Percentiles rank a stretch among this genome's conserved stretches.
Evolutionary conservation across 1,140 invertebrate genomes (phyloP).

Genomic region (Ostrea edulis): DNA sequence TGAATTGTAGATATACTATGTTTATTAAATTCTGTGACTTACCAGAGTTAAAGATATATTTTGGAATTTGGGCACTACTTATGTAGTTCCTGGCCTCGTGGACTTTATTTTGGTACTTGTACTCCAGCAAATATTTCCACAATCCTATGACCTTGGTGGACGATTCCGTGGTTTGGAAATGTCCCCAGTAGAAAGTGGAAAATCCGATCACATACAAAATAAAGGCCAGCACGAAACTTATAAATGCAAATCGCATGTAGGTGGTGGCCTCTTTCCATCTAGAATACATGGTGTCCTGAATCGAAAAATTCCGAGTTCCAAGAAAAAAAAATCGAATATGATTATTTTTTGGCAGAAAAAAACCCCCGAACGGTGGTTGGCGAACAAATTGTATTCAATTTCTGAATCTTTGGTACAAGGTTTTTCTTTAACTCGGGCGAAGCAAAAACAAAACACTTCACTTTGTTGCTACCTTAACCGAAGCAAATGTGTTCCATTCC

Average conservation of each 20-base stretch:
- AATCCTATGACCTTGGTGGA: neutral
- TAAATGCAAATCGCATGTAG: slow-evolving; percentile 6
- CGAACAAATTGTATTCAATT: neutral
- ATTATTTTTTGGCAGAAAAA: too few relatives aligned
- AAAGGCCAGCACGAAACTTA: neutral
- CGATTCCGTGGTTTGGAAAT: neutral
- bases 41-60: slow-evolving; percentile 18
- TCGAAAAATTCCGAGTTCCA: neutral
- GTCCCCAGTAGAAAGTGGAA: neutral
- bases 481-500: neutral
- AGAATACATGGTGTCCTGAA: neutral
- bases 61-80: slow-evolving; percentile 1
- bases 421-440: neutral
- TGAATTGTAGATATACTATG: too few relatives aligned
- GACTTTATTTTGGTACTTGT: neutral
- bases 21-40: neutral
- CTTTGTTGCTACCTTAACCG: neutral
- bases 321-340: neutral
- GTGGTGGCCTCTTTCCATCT: neutral
- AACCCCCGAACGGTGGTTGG: too few relatives aligned
- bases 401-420: neutral
- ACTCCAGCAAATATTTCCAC: slow-evolving; percentile 12
- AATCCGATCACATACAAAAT: slow-evolving; percentile 6
- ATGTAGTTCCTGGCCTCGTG: neutral
- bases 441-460: neutral